Percentiles rank a stretch among this genome's conserved stretches.
phyloP scores from a whole-genome alignment of 1,140 invertebrate species.

The Diachasma alloeum region DNA sequence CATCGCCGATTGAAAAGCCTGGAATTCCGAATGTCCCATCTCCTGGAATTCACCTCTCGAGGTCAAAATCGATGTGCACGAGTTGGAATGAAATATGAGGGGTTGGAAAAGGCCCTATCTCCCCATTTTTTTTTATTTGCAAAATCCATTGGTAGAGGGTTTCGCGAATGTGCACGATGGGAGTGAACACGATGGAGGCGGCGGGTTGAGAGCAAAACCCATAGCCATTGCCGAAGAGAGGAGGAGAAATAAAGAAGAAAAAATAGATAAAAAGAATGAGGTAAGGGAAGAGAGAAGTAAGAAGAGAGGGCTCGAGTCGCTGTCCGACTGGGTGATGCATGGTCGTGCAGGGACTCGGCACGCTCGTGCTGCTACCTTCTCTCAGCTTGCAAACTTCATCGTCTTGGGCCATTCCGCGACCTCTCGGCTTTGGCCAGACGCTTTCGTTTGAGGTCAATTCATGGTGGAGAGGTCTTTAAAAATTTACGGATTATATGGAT shows the following conservation, averaged over 20 bases:
- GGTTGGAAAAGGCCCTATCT: background rate
- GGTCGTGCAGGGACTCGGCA: conserved; percentile 18
- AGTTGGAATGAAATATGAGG: conserved; percentile 9
- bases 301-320: conserved; percentile 15
- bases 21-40: background rate
- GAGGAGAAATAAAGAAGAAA: conserved; percentile 6
- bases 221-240: background rate
- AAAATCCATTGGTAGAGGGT: background rate
- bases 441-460: background rate
- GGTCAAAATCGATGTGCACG: conserved; percentile 4
- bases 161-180: conserved; percentile 14
- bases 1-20: background rate
- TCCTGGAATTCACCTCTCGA: background rate
- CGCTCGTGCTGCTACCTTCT: conserved; percentile 23
- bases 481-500: too few species aligned
- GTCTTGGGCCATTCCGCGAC: background rate
- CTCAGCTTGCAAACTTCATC: conserved; percentile 26
- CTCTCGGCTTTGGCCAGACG: background rate
- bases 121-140: background rate
- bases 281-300: conserved; percentile 22
- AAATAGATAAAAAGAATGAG: background rate
- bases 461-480: background rate
- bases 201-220: conserved; percentile 24
- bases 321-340: conserved; percentile 47
- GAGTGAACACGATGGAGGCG: conserved; percentile 24